A percentile compares a stretch with the other conserved stretches of the same genome.
phyloP scores from a whole-genome alignment of 2,797 vertebrate species.

The Sebastolobus alascanus region DNA sequence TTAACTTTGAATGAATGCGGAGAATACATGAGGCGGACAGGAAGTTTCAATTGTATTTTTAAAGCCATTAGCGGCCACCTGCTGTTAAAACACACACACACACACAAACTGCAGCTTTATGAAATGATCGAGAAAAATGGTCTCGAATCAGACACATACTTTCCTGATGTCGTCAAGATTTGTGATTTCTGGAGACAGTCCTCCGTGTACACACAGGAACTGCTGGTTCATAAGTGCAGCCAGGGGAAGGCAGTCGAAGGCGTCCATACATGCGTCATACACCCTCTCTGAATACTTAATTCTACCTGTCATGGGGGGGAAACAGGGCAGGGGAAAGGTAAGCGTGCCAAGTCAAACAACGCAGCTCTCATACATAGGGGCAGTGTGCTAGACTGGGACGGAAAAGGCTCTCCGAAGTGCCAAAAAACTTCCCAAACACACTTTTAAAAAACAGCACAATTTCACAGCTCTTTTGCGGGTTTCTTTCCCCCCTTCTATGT shows the following conservation, averaged over 20 bases:
- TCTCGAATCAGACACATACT: constrained; percentile 88
- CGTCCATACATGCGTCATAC: constrained; percentile 99
- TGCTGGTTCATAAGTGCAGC: constrained; percentile 99
- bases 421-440: constrained; percentile 61
- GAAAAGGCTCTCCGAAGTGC: constrained; percentile 55
- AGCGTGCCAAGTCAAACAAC: constrained; percentile 75
- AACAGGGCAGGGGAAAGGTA: constrained; percentile 53
- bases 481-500: neutral
- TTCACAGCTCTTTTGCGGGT: constrained; percentile 42
- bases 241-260: constrained; percentile 99
- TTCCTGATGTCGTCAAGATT: constrained; percentile 99
- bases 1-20: constrained; percentile 43
- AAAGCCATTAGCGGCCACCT: constrained; percentile 30
- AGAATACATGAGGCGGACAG: constrained; percentile 23
- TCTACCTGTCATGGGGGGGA: constrained; percentile 91
- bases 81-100: constrained; percentile 28
- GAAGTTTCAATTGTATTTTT: constrained; percentile 31
- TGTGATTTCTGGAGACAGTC: constrained; percentile 99
- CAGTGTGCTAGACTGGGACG: constrained; percentile 50
- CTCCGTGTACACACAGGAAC: constrained; percentile 98
- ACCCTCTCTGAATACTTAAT: constrained; percentile 99
- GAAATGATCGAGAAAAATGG: constrained; percentile 36
- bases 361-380: constrained; percentile 55
- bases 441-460: constrained; percentile 54
- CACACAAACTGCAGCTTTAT: constrained; percentile 24